Percentiles rank a stretch among this genome's conserved stretches.
These are phyloP conservation scores for Stenchaetothrips biformis DNA, from an alignment of 2,888 invertebrate species.

Conservation along the genomic window DNA sequence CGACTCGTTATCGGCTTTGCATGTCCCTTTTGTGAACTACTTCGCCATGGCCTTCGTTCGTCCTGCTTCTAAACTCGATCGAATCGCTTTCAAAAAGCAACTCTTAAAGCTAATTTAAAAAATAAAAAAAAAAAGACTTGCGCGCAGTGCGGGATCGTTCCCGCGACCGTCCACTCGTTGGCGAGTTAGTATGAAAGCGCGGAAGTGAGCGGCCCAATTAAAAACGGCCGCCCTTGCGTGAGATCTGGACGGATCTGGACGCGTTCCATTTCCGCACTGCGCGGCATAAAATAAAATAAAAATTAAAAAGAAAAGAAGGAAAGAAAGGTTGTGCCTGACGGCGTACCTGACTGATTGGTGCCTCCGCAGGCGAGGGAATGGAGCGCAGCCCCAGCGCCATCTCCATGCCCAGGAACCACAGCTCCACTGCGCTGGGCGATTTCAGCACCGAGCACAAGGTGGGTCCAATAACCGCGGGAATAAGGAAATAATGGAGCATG, in stretches of 20 bases:
- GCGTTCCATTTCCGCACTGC: too few relatives aligned
- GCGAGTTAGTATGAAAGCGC: neutral
- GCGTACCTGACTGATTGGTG: neutral
- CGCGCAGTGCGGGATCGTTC: neutral
- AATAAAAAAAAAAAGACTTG: neutral
- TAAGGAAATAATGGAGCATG: neutral
- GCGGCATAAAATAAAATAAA: too few relatives aligned
- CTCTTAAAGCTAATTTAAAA: neutral
- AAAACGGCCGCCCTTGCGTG: neutral
- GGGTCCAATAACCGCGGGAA: slow-evolving; percentile 30
- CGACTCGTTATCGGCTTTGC: too few relatives aligned
- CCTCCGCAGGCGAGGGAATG: slow-evolving; percentile 46
- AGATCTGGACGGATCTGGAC: neutral
- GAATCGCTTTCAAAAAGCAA: neutral
- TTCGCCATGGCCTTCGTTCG: too few relatives aligned
- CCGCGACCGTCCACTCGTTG: neutral
- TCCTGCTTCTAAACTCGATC: too few relatives aligned
- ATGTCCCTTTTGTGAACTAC: too few relatives aligned
- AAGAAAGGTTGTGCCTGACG: too few relatives aligned
- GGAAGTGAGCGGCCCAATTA: neutral
- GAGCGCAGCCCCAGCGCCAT: slow-evolving; percentile 76
- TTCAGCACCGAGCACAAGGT: slow-evolving; percentile 61
- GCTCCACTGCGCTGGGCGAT: slow-evolving; percentile 55
- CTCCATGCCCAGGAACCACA: slow-evolving; percentile 75
- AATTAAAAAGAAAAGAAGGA: too few relatives aligned